These are phyloP conservation scores for Lathamus discolor DNA, from an alignment of 2,113 vertebrate species.

Conservation along the genomic window DNA sequence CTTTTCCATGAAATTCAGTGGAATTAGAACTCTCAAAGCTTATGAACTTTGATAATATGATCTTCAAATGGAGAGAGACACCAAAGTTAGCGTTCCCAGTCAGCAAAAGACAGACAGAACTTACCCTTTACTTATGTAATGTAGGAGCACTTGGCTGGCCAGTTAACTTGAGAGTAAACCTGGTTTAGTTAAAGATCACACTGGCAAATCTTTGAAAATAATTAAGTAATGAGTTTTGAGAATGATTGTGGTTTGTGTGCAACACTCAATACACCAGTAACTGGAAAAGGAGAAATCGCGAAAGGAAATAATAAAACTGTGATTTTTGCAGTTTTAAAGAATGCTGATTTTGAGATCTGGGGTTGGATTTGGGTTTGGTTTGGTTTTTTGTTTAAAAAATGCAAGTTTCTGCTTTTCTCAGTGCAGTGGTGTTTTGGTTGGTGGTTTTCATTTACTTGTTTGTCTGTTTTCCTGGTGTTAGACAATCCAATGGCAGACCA, in stretches of 20 bases:
- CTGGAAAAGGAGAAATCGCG: not conserved
- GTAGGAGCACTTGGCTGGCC: not conserved
- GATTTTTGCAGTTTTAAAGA: not conserved
- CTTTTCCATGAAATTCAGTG: not conserved
- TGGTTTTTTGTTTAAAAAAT: not conserved
- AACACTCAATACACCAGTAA: not conserved
- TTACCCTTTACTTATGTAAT: not conserved
- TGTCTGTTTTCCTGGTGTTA: constrained; percentile 21
- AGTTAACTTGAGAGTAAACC: not conserved
- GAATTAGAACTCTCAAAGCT: not conserved
- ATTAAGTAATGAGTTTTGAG: not conserved
- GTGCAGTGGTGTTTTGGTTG: not conserved
- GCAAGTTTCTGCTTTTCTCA: not conserved
- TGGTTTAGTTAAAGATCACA: not conserved
- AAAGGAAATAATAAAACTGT: not conserved
- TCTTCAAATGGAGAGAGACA: not conserved
- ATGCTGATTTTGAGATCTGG: not conserved
- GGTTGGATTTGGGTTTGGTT: not conserved
- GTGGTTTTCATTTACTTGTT: not conserved
- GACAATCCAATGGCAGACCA: constrained; percentile 99
- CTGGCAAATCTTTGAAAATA: not conserved
- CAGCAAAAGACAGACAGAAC: not conserved
- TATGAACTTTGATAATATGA: not conserved
- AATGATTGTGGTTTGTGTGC: not conserved
- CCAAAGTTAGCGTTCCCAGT: not conserved